Percentiles rank a stretch among this genome's conserved stretches.
Conservation (phyloP, 1,140 invertebrate genomes). For the Bilobella aurantiaca region DNA sequence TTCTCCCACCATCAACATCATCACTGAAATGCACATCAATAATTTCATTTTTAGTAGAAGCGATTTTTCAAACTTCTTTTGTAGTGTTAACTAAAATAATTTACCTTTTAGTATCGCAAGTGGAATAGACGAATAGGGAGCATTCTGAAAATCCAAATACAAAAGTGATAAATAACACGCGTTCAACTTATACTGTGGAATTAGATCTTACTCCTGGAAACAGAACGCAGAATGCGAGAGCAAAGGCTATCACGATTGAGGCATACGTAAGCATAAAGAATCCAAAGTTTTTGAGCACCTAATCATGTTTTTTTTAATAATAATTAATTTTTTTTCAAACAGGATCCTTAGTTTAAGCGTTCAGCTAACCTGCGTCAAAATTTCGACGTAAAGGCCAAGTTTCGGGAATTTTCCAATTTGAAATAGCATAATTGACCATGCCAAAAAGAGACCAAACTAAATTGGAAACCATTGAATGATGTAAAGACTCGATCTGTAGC, state of each 20-base stretch:
- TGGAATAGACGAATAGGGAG: conserved; percentile 33
- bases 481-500: too few relatives aligned
- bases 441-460: conserved; percentile 56
- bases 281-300: conserved; percentile 58
- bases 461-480: too few relatives aligned
- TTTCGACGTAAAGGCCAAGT: conserved; percentile 72
- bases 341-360: conserved; percentile 8
- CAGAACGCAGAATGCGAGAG: conserved; percentile 62
- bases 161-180: conserved; percentile 1
- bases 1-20: conserved; percentile 36
- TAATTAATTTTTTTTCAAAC: not conserved
- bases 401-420: conserved; percentile 70
- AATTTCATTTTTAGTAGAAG: not conserved
- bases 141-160: conserved; percentile 18
- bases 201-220: conserved; percentile 46
- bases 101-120: conserved; percentile 31
- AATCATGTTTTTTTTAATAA: not conserved
- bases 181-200: too few relatives aligned
- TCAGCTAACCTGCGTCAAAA: conserved; percentile 74
- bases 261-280: conserved; percentile 69
- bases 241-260: conserved; percentile 66
- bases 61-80: not conserved
- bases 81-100: not conserved
- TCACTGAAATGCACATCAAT: conserved; percentile 4
- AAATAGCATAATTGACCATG: conserved; percentile 71